Base-by-base conservation (phyloP, 23 tunicate genomes). In the Botrylloides violaceus region DNA sequence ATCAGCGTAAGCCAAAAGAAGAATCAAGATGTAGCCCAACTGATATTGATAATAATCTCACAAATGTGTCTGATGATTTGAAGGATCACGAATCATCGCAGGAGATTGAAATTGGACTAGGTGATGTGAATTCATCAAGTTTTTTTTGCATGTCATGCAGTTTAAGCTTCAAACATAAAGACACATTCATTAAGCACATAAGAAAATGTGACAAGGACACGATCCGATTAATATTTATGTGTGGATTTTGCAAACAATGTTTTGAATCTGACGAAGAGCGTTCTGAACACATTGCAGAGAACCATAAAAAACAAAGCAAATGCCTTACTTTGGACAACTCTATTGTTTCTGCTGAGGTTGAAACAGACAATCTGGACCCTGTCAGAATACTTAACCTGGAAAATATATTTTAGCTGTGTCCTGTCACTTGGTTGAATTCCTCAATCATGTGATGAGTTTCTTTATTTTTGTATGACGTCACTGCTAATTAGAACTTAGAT, bases 311-410 rank as follows among this genome's bases (percentile, higher is more conserved):
- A 43, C 12, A 15, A 43, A 15, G 15, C 53, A 43, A 43, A 15
- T 43, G 12, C 53, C 15, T 43, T 7, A 15, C 9, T 7, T 15
- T 43, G 12, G 53, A 43, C 12, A 43, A 9, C 53, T 7, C 12
- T 43, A 15, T 43, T 9, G 53, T 43, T 15, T 7, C 53, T 15
- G 53, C 53, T 43, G 15, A 43, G 12, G 53, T 15, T 43, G 53
- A 43, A 15, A 15, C 12, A 7, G 53, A 43, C 53, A 43, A 43
- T 43, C 9, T 43, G 15, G 70, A 63, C 34, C 7, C 7, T 12
- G 70, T 63, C 36, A 29, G 33, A 31, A 63, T 63, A 3, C 70
- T 63, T 34, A 63, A 63, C 33, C 9, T 63, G 70, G 70, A 63
- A 31, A 63, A 25, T 12, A 63, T 63, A 33, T 63, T 63, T 63